These are phyloP conservation scores for Dermolepida albohirtum DNA, from an alignment of 2,888 invertebrate genomes.

Conservation along the genomic window DNA sequence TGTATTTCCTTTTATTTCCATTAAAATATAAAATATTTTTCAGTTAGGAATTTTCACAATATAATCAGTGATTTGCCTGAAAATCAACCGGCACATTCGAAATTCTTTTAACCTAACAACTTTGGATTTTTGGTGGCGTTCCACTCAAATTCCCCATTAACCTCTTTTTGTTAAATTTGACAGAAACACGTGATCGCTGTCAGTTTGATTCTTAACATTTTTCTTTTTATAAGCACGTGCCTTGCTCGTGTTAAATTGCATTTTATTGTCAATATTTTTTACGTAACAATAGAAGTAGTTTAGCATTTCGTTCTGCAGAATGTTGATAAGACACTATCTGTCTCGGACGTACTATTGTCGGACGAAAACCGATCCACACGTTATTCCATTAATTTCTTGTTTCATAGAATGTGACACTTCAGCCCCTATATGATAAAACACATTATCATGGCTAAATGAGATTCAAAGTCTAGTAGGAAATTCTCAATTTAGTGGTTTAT, in stretches of 20 bases:
- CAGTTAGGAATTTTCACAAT: no score
- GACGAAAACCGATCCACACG: not conserved
- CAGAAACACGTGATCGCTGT: conserved; percentile 36
- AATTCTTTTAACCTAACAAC: not conserved
- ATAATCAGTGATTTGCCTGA: no score
- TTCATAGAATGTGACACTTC: not conserved
- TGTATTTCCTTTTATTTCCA: not conserved
- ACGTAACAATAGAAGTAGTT: not conserved
- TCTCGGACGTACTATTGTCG: not conserved
- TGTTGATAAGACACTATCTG: not conserved
- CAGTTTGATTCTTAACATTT: not conserved
- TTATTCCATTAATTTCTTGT: not conserved
- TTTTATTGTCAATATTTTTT: not conserved
- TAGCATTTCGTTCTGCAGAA: no score
- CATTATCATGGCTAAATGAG: conserved; percentile 33
- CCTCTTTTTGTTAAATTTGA: conserved; percentile 31
- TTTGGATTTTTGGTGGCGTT: not conserved
- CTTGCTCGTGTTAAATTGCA: not conserved
- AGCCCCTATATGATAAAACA: conserved; percentile 28
- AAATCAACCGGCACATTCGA: not conserved
- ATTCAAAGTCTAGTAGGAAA: conserved; percentile 51
- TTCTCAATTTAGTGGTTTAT: conserved; percentile 51
- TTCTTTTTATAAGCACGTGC: conserved; percentile 32
- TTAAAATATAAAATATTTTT: no score
- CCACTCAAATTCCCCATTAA: conserved; percentile 8